Conservation (phyloP, 2,113 vertebrate genomes). For the Craseonycteris thonglongyai region DNA sequence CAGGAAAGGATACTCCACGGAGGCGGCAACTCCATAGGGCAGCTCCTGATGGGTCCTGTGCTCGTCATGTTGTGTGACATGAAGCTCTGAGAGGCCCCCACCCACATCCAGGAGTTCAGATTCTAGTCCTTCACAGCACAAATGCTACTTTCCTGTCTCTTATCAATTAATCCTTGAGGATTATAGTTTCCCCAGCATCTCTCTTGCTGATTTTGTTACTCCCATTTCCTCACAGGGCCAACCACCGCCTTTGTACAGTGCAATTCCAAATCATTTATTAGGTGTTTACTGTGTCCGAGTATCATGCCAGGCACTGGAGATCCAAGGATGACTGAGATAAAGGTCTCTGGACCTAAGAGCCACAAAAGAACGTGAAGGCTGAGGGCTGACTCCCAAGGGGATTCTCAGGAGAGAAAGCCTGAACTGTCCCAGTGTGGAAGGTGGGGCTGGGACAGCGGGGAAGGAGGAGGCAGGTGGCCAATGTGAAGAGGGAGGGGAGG, state of each 20-base stretch:
- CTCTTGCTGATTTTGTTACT: not conserved
- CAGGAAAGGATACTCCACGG: not conserved
- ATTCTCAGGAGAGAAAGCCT: not conserved
- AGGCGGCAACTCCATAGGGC: not conserved
- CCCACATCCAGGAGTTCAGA: not conserved
- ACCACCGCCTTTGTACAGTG: not conserved
- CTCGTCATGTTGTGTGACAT: rapidly evolving
- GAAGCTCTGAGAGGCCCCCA: not conserved
- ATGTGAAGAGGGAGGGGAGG: not conserved
- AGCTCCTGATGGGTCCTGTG: not conserved
- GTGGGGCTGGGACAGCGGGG: not conserved
- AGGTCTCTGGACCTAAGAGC: not conserved
- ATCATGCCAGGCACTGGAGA: not conserved
- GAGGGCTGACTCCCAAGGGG: not conserved
- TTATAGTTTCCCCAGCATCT: not conserved
- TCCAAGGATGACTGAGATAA: not conserved
- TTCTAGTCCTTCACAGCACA: not conserved
- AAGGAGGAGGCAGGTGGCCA: not conserved
- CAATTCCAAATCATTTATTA: not conserved
- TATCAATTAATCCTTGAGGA: not conserved
- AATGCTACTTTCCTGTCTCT: not conserved
- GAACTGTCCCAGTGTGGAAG: not conserved
- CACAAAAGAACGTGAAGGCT: not conserved
- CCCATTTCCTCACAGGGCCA: not conserved
- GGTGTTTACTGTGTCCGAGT: not conserved